Evolutionary conservation across 2,888 invertebrate species (phyloP), one percentile per base, ranked within the genome.

Genomic region (Eudemis profundana): DNA sequence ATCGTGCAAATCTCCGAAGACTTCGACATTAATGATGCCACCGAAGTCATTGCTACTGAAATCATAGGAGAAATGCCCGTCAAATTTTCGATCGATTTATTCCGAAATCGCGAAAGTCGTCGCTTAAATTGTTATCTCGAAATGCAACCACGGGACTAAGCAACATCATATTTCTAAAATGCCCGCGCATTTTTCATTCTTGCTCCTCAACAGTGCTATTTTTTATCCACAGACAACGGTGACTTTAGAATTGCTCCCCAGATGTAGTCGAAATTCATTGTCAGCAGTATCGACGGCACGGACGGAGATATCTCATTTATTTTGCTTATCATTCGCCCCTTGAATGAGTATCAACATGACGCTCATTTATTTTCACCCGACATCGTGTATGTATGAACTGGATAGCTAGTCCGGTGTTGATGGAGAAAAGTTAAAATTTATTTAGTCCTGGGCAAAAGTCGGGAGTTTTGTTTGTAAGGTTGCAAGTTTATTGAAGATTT

Each of bases 241-340:
- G 38, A 53, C 38, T 53, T 21, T 38, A 40, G 54, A 56, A 27
- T 49, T 12, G 15, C 23, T 42, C 49, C 46, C 33, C 56, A 40
- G 56, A 40, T 21, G 29, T 42, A 54, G 54, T 29, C 17, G 27
- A 21, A 27, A 49, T 63, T 57, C 42, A 33, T 49, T 33, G 56
- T 56, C 49, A 42, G 61, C 72, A 70, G 76, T 78, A 84, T 84
- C 78, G 82, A 77, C 75, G 77, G 67, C 74, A 74, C 68, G 70
- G 74, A 69, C 74, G 78, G 76, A 82, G 83, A 84, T 85, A 83
- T 84, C 85, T 84, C 85, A 84, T 85, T 85, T 83, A 84, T 83
- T 84, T 82, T 78, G 82, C 84, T 85, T 85, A 85, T 86, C 85
- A 85, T 80, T 83, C 47, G 82, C 78, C 77, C 77, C 77, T 74